These are phyloP conservation scores for Eufriesea mexicana DNA, from an alignment of 1,140 invertebrate genomes.

Conservation along the genomic window DNA sequence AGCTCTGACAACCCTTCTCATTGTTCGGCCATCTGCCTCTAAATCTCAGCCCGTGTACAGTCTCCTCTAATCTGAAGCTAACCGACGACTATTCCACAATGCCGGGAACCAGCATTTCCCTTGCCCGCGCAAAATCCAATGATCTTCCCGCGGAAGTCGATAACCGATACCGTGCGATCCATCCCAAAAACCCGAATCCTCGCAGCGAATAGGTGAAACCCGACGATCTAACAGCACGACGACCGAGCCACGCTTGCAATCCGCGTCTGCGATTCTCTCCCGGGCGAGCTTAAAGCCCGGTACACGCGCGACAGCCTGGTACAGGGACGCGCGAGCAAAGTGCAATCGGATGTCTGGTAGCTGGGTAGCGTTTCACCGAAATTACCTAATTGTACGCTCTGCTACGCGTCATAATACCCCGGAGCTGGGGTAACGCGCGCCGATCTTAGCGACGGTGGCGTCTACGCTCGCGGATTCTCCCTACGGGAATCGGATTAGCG, in stretches of 20 bases:
- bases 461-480: conserved; percentile 15
- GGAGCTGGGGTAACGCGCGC: background rate
- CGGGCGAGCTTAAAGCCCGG: background rate
- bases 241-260: background rate
- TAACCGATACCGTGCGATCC: too few species aligned
- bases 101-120: background rate
- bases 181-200: too few species aligned
- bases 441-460: background rate
- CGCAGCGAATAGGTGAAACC: too few species aligned
- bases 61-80: background rate
- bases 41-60: background rate
- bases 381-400: conserved; percentile 2
- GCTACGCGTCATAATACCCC: conserved; percentile 15
- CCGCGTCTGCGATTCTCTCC: background rate
- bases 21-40: conserved; percentile 24
- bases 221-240: too few species aligned
- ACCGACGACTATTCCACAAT: background rate
- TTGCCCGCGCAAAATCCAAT: background rate
- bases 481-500: conserved; percentile 67
- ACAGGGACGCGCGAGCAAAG: background rate
- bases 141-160: background rate
- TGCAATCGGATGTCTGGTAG: conserved; percentile 32
- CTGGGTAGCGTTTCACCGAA: background rate
- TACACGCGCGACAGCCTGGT: background rate
- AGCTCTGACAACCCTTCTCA: background rate